Conservation (phyloP, 2,113 vertebrate genomes). For the Mobula birostris region DNA sequence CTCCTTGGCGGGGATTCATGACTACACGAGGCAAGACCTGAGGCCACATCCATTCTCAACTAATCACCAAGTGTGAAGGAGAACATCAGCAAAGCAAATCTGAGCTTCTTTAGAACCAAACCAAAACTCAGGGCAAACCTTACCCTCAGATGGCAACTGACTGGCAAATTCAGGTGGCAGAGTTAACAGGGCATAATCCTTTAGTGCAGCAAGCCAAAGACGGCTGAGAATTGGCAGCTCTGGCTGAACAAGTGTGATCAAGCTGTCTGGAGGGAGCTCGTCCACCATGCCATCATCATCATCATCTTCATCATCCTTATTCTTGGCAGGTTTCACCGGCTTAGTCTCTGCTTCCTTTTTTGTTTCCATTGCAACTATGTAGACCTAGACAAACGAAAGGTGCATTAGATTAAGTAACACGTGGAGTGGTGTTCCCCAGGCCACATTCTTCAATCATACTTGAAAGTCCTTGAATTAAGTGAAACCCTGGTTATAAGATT, state of each 20-base stretch:
- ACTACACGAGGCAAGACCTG: not conserved
- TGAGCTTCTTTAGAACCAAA: not conserved
- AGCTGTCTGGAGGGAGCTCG: slow-evolving; percentile 85
- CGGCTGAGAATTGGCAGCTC: slow-evolving; percentile 84
- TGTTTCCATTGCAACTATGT: slow-evolving; percentile 92
- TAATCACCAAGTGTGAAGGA: not conserved
- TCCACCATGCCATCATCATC: slow-evolving; percentile 61
- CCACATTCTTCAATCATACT: not conserved
- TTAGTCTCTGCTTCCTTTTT: slow-evolving; percentile 84
- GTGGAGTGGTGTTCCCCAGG: not conserved
- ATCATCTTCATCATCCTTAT: slow-evolving; percentile 74
- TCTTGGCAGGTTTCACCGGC: slow-evolving; percentile 60
- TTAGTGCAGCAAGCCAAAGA: slow-evolving; percentile 87
- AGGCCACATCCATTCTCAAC: not conserved
- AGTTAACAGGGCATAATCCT: slow-evolving; percentile 90
- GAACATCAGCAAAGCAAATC: not conserved
- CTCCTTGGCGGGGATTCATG: not conserved
- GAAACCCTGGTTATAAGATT: not conserved
- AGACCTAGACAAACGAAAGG: slow-evolving; percentile 63
- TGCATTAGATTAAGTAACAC: not conserved
- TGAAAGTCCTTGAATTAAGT: not conserved
- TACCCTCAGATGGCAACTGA: slow-evolving; percentile 95
- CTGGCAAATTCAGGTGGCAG: slow-evolving; percentile 93
- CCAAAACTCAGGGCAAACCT: slow-evolving; percentile 24
- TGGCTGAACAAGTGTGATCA: slow-evolving; percentile 89